phyloP scores from a whole-genome alignment of 2,113 vertebrate genomes.

The Isurus oxyrinchus region DNA sequence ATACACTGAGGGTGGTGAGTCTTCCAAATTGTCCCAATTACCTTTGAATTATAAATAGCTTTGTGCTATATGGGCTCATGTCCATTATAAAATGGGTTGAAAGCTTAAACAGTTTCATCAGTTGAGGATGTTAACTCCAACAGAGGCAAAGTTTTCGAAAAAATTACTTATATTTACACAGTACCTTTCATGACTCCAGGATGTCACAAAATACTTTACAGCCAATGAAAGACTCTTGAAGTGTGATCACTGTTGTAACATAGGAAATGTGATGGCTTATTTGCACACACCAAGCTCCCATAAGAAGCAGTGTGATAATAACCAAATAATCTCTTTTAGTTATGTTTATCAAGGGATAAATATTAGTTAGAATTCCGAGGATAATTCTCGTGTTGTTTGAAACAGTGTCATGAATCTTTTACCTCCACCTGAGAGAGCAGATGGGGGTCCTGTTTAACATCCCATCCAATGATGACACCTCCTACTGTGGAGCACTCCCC shows the following conservation, averaged over 20 bases:
- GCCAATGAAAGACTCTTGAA: neutral
- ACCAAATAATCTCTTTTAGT: neutral
- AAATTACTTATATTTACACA: neutral
- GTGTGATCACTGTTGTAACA: too few relatives aligned
- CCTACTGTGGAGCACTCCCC: neutral
- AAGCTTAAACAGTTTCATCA: neutral
- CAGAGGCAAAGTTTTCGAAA: neutral
- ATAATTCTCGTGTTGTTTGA: neutral
- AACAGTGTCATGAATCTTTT: neutral
- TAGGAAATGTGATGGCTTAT: neutral
- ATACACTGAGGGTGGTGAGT: neutral
- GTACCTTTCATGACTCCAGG: neutral
- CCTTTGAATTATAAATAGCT: constrained; percentile 1
- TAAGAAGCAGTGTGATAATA: neutral
- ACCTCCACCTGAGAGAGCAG: neutral
- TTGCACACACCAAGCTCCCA: neutral
- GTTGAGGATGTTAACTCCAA: neutral
- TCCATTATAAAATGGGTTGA: constrained; percentile 23
- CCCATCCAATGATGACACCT: neutral
- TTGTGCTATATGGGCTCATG: neutral
- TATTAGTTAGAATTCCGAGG: neutral
- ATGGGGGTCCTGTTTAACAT: too few relatives aligned
- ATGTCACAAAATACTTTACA: neutral
- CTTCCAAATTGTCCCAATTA: constrained; percentile 32
- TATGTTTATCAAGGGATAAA: neutral